A percentile compares a stretch with the other conserved stretches of the same genome.
These are phyloP conservation scores for Brachionus angularis DNA, from an alignment of 1,140 invertebrate genomes.

Conservation along the genomic window DNA sequence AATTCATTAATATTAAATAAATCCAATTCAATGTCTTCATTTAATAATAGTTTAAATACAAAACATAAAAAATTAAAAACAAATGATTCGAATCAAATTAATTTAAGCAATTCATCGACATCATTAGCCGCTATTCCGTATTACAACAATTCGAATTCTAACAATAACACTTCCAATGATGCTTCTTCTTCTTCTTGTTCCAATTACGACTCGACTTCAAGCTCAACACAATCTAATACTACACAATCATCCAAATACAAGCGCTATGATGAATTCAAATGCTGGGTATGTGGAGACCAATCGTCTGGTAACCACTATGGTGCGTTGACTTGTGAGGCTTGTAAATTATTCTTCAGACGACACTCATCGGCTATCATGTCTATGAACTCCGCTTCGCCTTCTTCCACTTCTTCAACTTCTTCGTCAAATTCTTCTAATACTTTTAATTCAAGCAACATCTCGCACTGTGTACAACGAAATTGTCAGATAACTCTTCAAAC, in stretches of 20 bases:
- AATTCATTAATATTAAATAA: no score
- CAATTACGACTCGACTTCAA: neutral
- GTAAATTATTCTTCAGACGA: slow-evolving; percentile 46
- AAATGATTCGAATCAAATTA: no score
- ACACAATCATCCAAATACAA: slow-evolving; percentile 26
- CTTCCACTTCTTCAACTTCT: neutral
- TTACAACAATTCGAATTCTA: no score
- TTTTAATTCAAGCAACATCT: neutral
- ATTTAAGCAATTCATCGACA: no score
- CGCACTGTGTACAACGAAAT: slow-evolving; percentile 45
- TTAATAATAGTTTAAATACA: no score
- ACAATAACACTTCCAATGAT: neutral
- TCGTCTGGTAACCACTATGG: slow-evolving; percentile 61
- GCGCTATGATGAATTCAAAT: slow-evolving; percentile 46
- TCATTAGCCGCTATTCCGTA: no score
- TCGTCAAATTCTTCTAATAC: neutral
- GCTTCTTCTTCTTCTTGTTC: no score
- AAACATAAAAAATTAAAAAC: no score
- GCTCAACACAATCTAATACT: neutral
- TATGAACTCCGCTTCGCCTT: slow-evolving; percentile 9
- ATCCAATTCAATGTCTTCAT: no score
- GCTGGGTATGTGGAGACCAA: slow-evolving; percentile 60
- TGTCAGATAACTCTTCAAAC: slow-evolving; percentile 56
- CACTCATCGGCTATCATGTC: slow-evolving; percentile 35
- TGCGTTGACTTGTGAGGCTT: slow-evolving; percentile 61